These are phyloP conservation scores for Timema cristinae DNA, from an alignment of 2,888 invertebrate genomes.

Conservation along the genomic window DNA sequence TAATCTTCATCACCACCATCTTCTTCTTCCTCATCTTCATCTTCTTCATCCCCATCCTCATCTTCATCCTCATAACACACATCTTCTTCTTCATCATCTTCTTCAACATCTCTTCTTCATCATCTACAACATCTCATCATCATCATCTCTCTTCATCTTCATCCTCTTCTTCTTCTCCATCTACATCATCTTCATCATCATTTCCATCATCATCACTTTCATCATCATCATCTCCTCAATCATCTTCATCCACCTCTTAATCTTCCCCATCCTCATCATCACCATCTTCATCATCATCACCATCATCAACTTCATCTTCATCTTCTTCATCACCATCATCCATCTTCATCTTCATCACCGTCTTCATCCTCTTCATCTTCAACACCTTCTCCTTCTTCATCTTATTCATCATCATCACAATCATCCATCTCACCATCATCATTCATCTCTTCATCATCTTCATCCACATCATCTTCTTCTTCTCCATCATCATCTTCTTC, in stretches of 20 bases:
- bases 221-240: not conserved
- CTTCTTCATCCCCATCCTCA: constrained; percentile 16
- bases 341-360: constrained; percentile 13
- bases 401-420: constrained; percentile 6
- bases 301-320: constrained; percentile 18
- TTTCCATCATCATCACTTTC: constrained; percentile 9
- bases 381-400: constrained; percentile 9
- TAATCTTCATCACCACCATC: constrained; percentile 17
- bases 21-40: constrained; percentile 12
- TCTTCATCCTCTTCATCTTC: constrained; percentile 10
- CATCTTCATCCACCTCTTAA: not conserved
- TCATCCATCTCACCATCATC: constrained; percentile 16
- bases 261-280: constrained; percentile 15
- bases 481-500: constrained; percentile 20
- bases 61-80: constrained; percentile 17
- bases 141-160: constrained; percentile 2
- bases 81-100: constrained; percentile 20
- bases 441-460: constrained; percentile 18
- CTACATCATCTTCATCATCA: constrained; percentile 1
- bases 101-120: constrained; percentile 18
- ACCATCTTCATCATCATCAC: constrained; percentile 17
- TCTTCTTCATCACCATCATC: constrained; percentile 15
- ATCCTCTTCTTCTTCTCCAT: constrained; percentile 9
- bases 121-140: constrained; percentile 16
- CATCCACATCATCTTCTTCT: constrained; percentile 16